Evolutionary conservation across 1,140 invertebrate genomes (phyloP), one percentile per base, ranked within the genome.

Genomic region (Mercenaria mercenaria): DNA sequence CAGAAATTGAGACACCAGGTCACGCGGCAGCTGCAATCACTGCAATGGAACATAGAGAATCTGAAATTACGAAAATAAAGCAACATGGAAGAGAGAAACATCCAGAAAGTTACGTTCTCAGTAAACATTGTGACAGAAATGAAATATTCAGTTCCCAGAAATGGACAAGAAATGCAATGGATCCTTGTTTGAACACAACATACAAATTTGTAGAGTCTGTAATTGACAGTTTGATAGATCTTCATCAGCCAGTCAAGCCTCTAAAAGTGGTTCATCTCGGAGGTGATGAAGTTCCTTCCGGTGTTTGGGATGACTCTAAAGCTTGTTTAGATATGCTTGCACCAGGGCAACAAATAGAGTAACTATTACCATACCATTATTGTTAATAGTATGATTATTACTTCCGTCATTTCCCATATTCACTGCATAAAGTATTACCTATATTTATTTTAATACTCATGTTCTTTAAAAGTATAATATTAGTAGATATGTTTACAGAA

Each of bases 1-100:
- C 95, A 43, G 95, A 95, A 90, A 91, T 96, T 52, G 94, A 95
- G 69, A 93, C 93, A 83, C 95, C 95, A 1, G 93, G 93, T 2
- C 95, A 96, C 86, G 91, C 92, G 15, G 92, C 93, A 34, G 95
- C 95, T 23, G 94, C 94, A 23, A 94, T 95, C 37, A 91, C 91
- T 61, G 92, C 94, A 23, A 95, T 95, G 94, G 89, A 93, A 77
- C 41, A 39, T 26, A 76, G 85, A 39, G 85, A 87, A 32, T 26
- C 39, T 0, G 26, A 74, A n/a, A 74, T 85, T 34, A 18, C 34
- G 23, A 34, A 56, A 47, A 37, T 74, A 23, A 47, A 69, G 20
- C 13, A 67, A 26, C 56, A 83, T 69, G 81, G 81, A 15, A 61
- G 26, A 4, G 0, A 83, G 11, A 34, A 69, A 34, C 18, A 69